Conservation (phyloP, 2,888 invertebrate genomes). For the Shargacucullia verbasci region DNA sequence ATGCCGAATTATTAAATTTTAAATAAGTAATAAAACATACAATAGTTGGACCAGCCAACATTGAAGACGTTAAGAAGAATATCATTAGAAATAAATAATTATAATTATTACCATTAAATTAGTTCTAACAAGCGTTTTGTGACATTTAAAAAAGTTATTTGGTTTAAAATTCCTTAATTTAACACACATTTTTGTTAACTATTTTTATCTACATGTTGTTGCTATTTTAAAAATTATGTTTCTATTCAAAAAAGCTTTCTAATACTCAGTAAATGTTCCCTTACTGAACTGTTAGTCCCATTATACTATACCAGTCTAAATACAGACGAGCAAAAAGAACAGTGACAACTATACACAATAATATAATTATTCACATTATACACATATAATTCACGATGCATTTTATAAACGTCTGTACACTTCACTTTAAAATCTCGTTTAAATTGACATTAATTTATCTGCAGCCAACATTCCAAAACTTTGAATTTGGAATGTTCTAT, state of each 20-base stretch:
- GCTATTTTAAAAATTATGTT: slow-evolving; percentile 60
- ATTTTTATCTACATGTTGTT: slow-evolving; percentile 64
- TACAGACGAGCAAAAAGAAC: slow-evolving; percentile 58
- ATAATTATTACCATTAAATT: slow-evolving; percentile 52
- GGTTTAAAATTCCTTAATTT: slow-evolving; percentile 59
- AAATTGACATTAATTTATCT: slow-evolving; percentile 62
- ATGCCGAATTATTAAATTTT: slow-evolving; percentile 50
- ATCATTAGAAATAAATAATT: slow-evolving; percentile 58
- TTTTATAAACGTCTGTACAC: slow-evolving; percentile 60
- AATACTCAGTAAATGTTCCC: slow-evolving; percentile 61
- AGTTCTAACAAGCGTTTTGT: slow-evolving; percentile 61
- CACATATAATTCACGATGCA: slow-evolving; percentile 62
- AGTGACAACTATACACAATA: slow-evolving; percentile 58
- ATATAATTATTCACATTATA: slow-evolving; percentile 69
- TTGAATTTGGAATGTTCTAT: slow-evolving; percentile 46
- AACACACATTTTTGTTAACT: slow-evolving; percentile 65
- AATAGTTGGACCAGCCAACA: slow-evolving; percentile 71
- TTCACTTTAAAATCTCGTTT: slow-evolving; percentile 56
- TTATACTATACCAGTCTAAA: slow-evolving; percentile 52
- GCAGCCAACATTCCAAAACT: slow-evolving; percentile 32
- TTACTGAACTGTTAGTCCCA: slow-evolving; percentile 53
- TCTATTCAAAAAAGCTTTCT: slow-evolving; percentile 65
- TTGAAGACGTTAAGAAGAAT: slow-evolving; percentile 54
- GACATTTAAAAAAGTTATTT: slow-evolving; percentile 61
- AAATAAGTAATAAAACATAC: slow-evolving; percentile 46